Evolutionary conservation across 2,797 vertebrate species (phyloP).

Genomic region (Orientallactaga sibirica): DNA sequence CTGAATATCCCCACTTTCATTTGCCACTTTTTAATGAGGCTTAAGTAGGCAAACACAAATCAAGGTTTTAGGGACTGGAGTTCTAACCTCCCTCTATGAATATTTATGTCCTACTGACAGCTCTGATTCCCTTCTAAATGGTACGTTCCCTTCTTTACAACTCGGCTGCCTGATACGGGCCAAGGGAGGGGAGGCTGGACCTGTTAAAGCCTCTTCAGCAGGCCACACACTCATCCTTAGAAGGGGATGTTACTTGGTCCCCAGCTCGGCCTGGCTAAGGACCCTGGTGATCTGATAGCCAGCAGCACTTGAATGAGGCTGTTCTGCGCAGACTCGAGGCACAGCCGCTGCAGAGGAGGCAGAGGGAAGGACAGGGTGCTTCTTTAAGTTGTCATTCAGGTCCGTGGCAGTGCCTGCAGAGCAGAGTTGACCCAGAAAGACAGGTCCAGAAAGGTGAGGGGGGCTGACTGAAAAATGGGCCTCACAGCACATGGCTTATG

Average conservation of each 20-base stretch:
- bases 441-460: not conserved
- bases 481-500: not conserved
- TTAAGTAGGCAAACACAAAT: constrained; percentile 81
- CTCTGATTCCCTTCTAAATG: constrained; percentile 75
- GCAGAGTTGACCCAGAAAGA: not conserved
- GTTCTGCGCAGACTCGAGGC: not conserved
- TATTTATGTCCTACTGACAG: constrained; percentile 81
- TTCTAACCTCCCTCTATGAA: constrained; percentile 79
- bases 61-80: constrained; percentile 82
- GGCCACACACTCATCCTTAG: constrained; percentile 6
- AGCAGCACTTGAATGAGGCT: constrained; percentile 12
- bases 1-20: constrained; percentile 74
- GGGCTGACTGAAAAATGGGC: not conserved
- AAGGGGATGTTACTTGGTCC: not conserved
- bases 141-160: constrained; percentile 54
- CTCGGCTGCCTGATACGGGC: constrained; percentile 60
- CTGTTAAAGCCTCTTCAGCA: constrained; percentile 6
- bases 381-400: not conserved
- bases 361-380: not conserved
- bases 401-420: not conserved
- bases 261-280: not conserved
- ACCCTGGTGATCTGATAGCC: not conserved
- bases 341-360: not conserved
- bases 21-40: constrained; percentile 83
- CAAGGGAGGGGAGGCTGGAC: constrained; percentile 20